Conservation (phyloP, 1,140 invertebrate genomes). For the Drosophila novamexicana region DNA sequence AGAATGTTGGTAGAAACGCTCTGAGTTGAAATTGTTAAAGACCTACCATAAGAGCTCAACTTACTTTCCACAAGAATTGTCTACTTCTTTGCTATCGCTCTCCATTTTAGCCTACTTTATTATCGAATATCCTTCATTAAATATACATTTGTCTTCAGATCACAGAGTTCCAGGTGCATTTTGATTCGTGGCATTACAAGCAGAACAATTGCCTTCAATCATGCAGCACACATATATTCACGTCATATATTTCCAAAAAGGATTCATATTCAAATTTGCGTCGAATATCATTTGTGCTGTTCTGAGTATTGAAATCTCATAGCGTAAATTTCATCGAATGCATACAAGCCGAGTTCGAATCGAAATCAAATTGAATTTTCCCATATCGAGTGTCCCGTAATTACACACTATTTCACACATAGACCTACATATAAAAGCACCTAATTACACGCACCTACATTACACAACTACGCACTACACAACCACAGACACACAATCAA, state of each 20-base stretch:
- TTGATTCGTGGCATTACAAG: constrained; percentile 1
- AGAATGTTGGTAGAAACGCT: constrained; percentile 10
- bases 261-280: constrained; percentile 16
- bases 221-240: constrained; percentile 71
- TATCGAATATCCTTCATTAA: constrained; percentile 10
- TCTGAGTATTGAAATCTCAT: constrained; percentile 83
- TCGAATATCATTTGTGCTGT: constrained; percentile 78
- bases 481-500: constrained; percentile 5
- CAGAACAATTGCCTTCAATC: constrained; percentile 33
- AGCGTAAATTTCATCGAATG: constrained; percentile 84
- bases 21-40: constrained; percentile 20
- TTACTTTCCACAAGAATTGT: constrained; percentile 25
- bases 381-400: constrained; percentile 57
- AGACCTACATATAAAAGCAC: constrained; percentile 37
- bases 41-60: constrained; percentile 61
- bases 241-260: constrained; percentile 10
- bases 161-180: constrained; percentile 32
- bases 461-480: constrained; percentile 3
- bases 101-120: constrained; percentile 34
- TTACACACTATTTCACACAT: constrained; percentile 41
- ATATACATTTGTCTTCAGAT: constrained; percentile 33
- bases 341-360: constrained; percentile 52
- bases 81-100: constrained; percentile 45
- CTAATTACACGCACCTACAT: constrained; percentile 14
- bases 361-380: constrained; percentile 35